Conservation (phyloP, 2,888 invertebrate species). For the Tanytarsus gracilentus region DNA sequence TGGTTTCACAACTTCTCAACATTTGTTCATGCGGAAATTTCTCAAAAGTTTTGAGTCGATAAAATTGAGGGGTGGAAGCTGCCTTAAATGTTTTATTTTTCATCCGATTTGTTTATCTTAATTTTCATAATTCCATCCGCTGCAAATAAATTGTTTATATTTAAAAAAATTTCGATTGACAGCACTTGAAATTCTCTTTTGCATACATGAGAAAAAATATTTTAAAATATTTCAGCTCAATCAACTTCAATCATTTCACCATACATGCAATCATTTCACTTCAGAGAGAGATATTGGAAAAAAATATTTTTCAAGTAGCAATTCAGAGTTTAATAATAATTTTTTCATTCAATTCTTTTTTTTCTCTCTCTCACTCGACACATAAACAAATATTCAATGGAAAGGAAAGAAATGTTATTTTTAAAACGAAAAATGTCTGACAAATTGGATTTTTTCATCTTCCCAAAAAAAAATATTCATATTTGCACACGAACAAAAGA, state of each 20-base stretch:
- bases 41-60: too few relatives aligned
- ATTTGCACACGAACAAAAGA: not conserved
- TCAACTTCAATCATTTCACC: not conserved
- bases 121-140: too few relatives aligned
- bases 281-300: too few relatives aligned
- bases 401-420: not conserved
- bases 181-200: not conserved
- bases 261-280: too few relatives aligned
- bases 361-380: not conserved
- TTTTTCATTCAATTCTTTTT: not conserved
- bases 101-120: too few relatives aligned
- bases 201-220: not conserved
- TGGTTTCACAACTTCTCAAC: too few relatives aligned
- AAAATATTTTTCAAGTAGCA: not conserved
- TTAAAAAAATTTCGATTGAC: conserved; percentile 10
- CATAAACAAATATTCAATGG: conserved; percentile 12
- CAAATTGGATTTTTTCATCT: conserved; percentile 23
- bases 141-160: too few relatives aligned
- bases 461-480: not conserved
- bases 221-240: not conserved
- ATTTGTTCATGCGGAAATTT: too few relatives aligned
- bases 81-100: too few relatives aligned
- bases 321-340: not conserved
- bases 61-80: too few relatives aligned
- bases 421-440: conserved; percentile 17